A percentile compares a stretch with the other conserved stretches of the same genome.
Evolutionary conservation across 2,797 vertebrate genomes (phyloP).

Genomic region (Microctenopoma lineatum): DNA sequence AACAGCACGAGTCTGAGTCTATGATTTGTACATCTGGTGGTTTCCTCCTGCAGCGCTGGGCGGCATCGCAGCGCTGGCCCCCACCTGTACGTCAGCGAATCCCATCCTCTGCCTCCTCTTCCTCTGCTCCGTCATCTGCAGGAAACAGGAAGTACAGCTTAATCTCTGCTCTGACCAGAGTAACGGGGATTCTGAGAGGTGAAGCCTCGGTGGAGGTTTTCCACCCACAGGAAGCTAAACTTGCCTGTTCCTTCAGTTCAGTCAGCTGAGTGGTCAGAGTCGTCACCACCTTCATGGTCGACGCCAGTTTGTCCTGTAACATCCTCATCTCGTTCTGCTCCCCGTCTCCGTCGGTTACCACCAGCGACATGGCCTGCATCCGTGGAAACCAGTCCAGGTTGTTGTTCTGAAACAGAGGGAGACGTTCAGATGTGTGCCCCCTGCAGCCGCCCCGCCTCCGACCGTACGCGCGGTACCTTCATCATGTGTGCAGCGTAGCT

Average conservation of each 20-base stretch:
- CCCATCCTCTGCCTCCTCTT: constrained; percentile 86
- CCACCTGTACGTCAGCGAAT: constrained; percentile 79
- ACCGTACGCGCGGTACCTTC: constrained; percentile 81
- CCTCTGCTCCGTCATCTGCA: constrained; percentile 85
- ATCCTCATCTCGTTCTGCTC: constrained; percentile 98
- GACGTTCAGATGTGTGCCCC: not conserved
- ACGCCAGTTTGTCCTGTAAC: constrained; percentile 91
- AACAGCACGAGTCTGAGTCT: not conserved
- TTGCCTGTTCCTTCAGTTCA: constrained; percentile 97
- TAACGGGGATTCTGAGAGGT: too few species aligned
- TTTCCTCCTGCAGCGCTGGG: constrained; percentile 82
- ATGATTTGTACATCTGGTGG: constrained; percentile 76
- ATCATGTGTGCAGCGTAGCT: constrained; percentile 98
- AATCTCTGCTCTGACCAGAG: too few species aligned
- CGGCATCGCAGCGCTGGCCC: constrained; percentile 55
- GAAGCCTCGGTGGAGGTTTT: too few species aligned
- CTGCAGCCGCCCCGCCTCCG: not conserved
- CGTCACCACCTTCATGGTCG: constrained; percentile 94
- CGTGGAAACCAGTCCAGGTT: constrained; percentile 97
- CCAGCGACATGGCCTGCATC: constrained; percentile 98
- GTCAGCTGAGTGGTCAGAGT: constrained; percentile 92
- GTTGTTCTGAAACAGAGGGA: constrained; percentile 83
- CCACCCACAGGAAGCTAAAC: not conserved
- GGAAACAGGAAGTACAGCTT: not conserved
- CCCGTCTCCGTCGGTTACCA: constrained; percentile 93